phyloP scores from a whole-genome alignment of 2,888 invertebrate genomes.

The Pyralis farinalis region DNA sequence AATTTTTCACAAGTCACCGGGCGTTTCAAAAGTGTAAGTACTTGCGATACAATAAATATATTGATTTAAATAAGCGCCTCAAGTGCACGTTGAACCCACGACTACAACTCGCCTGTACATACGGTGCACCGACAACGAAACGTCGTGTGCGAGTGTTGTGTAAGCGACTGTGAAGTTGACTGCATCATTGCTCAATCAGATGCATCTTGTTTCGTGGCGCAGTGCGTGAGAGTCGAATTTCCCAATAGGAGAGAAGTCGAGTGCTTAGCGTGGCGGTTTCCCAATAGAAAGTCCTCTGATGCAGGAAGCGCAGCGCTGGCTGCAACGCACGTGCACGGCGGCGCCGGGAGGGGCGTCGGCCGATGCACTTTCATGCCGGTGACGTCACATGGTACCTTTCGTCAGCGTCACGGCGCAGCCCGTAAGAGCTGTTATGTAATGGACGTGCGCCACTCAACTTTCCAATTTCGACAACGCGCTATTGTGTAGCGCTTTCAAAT shows the following conservation, averaged over 20 bases:
- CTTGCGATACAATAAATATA: conserved; percentile 3
- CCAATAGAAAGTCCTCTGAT: conserved; percentile 77
- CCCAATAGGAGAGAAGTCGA: conserved; percentile 60
- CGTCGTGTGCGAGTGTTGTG: conserved; percentile 48
- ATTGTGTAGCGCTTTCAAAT: conserved; percentile 81
- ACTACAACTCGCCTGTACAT: conserved; percentile 11
- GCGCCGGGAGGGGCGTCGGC: conserved; percentile 55
- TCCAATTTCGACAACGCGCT: conserved; percentile 81
- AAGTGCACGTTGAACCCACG: conserved; percentile 4
- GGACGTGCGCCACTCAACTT: conserved; percentile 75
- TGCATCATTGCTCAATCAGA: conserved; percentile 63
- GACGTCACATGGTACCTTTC: conserved; percentile 75
- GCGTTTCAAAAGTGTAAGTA: conserved; percentile 61
- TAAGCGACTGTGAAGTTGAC: conserved; percentile 54
- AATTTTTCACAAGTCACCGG: conserved; percentile 29
- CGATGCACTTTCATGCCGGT: conserved; percentile 77
- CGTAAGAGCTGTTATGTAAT: conserved; percentile 76
- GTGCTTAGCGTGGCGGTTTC: conserved; percentile 55
- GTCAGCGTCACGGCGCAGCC: conserved; percentile 71
- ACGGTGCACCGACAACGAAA: conserved; percentile 11
- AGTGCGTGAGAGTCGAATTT: conserved; percentile 67
- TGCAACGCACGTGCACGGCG: conserved; percentile 38
- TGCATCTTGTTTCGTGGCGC: conserved; percentile 64
- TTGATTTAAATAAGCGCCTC: not conserved
- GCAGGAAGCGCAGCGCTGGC: conserved; percentile 63